phyloP scores from a whole-genome alignment of 2,888 invertebrate species.

The Crocallis elinguaria region DNA sequence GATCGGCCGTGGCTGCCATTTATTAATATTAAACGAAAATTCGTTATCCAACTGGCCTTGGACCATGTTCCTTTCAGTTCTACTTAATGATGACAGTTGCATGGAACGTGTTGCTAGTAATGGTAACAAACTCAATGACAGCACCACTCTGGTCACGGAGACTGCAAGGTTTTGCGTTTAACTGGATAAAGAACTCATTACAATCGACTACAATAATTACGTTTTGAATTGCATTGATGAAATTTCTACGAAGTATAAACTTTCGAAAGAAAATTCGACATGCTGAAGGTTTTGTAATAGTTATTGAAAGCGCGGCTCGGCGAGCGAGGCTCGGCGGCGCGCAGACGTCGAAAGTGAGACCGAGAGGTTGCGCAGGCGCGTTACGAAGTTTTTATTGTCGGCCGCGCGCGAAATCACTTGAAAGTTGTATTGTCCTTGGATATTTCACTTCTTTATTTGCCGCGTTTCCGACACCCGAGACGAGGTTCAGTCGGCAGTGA shows the following conservation, averaged over 20 bases:
- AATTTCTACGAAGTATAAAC: constrained; percentile 60
- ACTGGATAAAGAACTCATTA: constrained; percentile 33
- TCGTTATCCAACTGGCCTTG: constrained; percentile 83
- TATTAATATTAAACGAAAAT: constrained; percentile 83
- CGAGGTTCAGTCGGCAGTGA: constrained; percentile 72
- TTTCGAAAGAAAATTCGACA: constrained; percentile 79
- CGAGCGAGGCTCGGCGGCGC: constrained; percentile 55
- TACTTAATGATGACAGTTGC: constrained; percentile 81
- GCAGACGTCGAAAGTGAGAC: constrained; percentile 80
- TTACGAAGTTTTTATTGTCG: constrained; percentile 84
- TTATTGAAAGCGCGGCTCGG: constrained; percentile 75
- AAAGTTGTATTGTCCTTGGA: constrained; percentile 84
- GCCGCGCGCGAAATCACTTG: constrained; percentile 84
- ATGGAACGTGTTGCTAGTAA: constrained; percentile 74
- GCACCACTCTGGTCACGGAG: constrained; percentile 57
- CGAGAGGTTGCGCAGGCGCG: constrained; percentile 82
- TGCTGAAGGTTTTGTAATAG: constrained; percentile 77
- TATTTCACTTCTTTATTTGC: constrained; percentile 83
- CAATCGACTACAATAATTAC: constrained; percentile 34
- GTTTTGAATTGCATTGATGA: constrained; percentile 48
- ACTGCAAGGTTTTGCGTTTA: constrained; percentile 53
- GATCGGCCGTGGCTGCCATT: constrained; percentile 75
- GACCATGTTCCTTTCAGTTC: constrained; percentile 79
- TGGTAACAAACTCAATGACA: constrained; percentile 64
- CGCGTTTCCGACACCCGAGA: constrained; percentile 78